Conservation (phyloP, 2,113 vertebrate species). For the Motacilla alba region DNA sequence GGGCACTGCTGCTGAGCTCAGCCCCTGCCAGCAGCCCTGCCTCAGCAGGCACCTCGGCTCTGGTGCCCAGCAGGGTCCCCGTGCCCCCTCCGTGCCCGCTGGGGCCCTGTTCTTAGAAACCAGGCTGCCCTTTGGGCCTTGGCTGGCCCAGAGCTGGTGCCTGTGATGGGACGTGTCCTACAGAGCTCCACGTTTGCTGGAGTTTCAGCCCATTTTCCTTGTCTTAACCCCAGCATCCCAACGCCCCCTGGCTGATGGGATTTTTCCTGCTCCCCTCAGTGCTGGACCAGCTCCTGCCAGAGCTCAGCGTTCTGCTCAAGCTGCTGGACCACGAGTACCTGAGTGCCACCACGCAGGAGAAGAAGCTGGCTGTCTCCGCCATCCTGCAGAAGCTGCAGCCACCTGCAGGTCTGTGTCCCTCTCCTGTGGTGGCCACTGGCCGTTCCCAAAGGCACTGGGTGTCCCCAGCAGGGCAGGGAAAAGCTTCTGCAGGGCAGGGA, state of each 20-base stretch:
- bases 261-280: slow-evolving; percentile 59
- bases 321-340: slow-evolving; percentile 91
- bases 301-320: slow-evolving; percentile 87
- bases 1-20: not conserved
- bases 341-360: slow-evolving; percentile 87
- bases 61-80: not conserved
- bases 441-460: not conserved
- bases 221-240: not conserved
- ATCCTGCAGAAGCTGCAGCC: slow-evolving; percentile 88
- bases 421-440: accelerated
- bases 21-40: not conserved
- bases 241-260: not conserved
- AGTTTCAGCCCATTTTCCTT: not conserved
- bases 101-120: not conserved
- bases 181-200: not conserved
- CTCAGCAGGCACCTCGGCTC: not conserved
- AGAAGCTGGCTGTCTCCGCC: slow-evolving; percentile 87
- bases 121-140: not conserved
- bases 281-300: slow-evolving; percentile 90
- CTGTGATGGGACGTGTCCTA: not conserved
- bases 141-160: not conserved
- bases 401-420: slow-evolving; percentile 75
- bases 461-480: not conserved
- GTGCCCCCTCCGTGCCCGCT: accelerated
- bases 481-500: not conserved